Evolutionary conservation across 2,797 vertebrate genomes (phyloP).

Genomic region (Echiichthys vipera): DNA sequence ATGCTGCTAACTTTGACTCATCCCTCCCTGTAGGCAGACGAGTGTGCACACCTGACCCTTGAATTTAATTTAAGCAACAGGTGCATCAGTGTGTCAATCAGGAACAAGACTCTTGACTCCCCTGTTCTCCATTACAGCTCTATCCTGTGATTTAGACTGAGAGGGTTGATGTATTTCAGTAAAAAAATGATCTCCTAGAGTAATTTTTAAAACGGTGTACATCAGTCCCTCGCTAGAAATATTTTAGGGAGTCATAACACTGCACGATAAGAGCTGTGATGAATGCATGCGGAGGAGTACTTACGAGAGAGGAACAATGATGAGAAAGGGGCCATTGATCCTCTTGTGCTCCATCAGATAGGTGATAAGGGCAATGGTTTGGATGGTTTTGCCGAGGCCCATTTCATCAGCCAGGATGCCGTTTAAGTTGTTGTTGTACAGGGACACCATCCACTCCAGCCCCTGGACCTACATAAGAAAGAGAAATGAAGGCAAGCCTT

Average conservation of each 20-base stretch:
- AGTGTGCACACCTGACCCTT: slow-evolving; percentile 1
- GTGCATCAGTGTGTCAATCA: neutral
- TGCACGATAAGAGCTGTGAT: neutral
- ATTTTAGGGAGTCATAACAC: neutral
- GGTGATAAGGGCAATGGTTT: slow-evolving; percentile 98
- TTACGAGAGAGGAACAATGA: slow-evolving; percentile 98
- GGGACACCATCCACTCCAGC: slow-evolving; percentile 98
- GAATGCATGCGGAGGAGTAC: slow-evolving; percentile 61
- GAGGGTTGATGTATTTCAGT: neutral
- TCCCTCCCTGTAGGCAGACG: neutral
- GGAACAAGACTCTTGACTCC: neutral
- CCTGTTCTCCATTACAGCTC: neutral
- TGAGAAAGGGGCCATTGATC: slow-evolving; percentile 96
- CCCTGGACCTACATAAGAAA: slow-evolving; percentile 89
- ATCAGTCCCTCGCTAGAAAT: neutral
- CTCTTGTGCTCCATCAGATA: slow-evolving; percentile 98
- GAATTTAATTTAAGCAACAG: neutral
- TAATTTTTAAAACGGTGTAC: neutral
- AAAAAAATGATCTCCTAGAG: neutral
- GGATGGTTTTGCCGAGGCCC: slow-evolving; percentile 99
- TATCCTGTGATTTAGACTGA: neutral
- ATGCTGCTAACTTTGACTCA: neutral
- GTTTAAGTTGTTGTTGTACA: slow-evolving; percentile 98
- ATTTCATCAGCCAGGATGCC: slow-evolving; percentile 98
- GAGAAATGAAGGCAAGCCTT: slow-evolving; percentile 29